These are phyloP conservation scores for Muscicapa striata DNA, from an alignment of 2,797 vertebrate species.

Conservation along the genomic window DNA sequence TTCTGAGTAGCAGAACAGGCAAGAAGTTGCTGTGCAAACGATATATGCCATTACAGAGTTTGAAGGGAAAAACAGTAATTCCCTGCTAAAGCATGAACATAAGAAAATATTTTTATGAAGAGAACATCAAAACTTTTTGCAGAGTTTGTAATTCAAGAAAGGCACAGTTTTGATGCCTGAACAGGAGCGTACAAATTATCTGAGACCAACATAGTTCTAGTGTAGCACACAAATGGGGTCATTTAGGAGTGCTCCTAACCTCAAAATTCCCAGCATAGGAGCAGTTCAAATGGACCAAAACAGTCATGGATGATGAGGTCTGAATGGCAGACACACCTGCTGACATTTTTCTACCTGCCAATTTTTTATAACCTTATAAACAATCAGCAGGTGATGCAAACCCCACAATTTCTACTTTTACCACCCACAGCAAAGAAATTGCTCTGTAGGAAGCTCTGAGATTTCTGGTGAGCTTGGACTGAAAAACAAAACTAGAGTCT, in stretches of 20 bases:
- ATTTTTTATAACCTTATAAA: conserved; percentile 48
- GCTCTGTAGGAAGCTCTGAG: not conserved
- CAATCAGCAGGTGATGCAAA: conserved; percentile 9
- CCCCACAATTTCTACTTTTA: conserved; percentile 19
- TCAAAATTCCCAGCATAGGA: not conserved
- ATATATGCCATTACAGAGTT: not conserved
- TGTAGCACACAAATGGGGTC: not conserved
- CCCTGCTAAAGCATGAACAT: not conserved
- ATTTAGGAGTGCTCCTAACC: not conserved
- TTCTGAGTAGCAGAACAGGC: not conserved
- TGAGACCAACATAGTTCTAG: not conserved
- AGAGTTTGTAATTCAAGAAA: not conserved
- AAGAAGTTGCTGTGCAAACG: not conserved
- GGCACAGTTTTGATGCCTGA: not conserved
- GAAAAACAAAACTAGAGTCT: not conserved
- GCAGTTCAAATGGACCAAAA: not conserved
- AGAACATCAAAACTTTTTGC: not conserved
- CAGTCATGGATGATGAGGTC: not conserved
- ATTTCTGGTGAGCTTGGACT: conserved; percentile 3
- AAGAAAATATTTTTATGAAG: not conserved
- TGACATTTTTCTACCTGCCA: conserved; percentile 51
- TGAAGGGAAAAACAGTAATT: not conserved
- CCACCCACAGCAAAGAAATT: not conserved
- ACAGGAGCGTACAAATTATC: not conserved
- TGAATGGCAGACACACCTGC: not conserved